phyloP scores from a whole-genome alignment of 2,888 invertebrate genomes.

The Drosophila hawaiiensis region DNA sequence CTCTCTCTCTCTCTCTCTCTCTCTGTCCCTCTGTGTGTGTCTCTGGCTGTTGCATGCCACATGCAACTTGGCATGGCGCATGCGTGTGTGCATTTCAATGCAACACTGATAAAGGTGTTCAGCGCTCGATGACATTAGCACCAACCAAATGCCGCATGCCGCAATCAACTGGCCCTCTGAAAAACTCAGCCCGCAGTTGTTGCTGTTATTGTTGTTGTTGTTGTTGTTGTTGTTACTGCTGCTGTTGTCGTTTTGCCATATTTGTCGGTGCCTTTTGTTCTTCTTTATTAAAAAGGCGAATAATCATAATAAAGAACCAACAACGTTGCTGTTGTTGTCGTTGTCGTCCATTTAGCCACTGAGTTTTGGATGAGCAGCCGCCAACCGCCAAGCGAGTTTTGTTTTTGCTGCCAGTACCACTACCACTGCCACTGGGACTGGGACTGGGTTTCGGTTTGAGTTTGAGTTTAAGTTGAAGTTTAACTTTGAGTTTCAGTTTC shows the following conservation, averaged over 20 bases:
- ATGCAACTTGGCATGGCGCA: conserved; percentile 65
- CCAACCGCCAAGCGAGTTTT: conserved; percentile 68
- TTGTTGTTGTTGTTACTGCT: conserved; percentile 34
- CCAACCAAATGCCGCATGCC: conserved; percentile 75
- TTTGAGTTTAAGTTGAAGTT: conserved; percentile 18
- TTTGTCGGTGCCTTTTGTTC: conserved; percentile 81
- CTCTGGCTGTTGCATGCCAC: conserved; percentile 57
- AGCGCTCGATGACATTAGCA: conserved; percentile 83
- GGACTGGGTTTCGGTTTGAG: conserved; percentile 5
- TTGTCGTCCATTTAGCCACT: conserved; percentile 81
- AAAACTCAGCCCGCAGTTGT: conserved; percentile 34
- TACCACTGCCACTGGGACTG: conserved; percentile 3
- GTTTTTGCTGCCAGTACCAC: conserved; percentile 43
- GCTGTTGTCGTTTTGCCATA: conserved; percentile 75
- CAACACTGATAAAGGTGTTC: conserved; percentile 82
- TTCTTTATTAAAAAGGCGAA: conserved; percentile 81
- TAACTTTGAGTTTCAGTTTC: conserved; percentile 14
- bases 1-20: not conserved
- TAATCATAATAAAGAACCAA: conserved; percentile 81
- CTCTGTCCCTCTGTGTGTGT: not conserved
- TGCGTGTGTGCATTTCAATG: conserved; percentile 81
- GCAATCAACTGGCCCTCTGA: conserved; percentile 57
- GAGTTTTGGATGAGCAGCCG: conserved; percentile 82
- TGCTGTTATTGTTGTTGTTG: conserved; percentile 30
- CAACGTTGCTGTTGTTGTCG: conserved; percentile 60